Evolutionary conservation across 2,888 invertebrate genomes (phyloP).

Genomic region (Helicoverpa assulta): DNA sequence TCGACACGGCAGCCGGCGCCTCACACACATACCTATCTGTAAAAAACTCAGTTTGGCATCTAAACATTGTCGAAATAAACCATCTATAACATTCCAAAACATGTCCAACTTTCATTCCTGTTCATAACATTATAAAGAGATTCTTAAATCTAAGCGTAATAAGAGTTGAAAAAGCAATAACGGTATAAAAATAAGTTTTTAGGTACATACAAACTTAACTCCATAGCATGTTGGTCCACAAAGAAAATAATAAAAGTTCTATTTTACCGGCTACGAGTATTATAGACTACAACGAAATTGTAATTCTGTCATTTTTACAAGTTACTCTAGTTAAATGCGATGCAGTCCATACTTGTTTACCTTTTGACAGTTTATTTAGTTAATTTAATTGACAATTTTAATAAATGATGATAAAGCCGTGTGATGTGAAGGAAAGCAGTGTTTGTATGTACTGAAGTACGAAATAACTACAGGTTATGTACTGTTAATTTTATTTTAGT

Average conservation of each 20-base stretch:
- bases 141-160: conserved; percentile 68
- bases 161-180: conserved; percentile 69
- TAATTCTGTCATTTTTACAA: conserved; percentile 52
- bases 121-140: conserved; percentile 62
- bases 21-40: conserved; percentile 56
- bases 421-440: conserved; percentile 31
- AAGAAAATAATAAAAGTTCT: conserved; percentile 61
- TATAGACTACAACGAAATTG: conserved; percentile 41
- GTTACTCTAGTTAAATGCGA: conserved; percentile 57
- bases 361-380: conserved; percentile 48
- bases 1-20: not conserved
- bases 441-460: conserved; percentile 20
- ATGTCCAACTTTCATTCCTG: conserved; percentile 55
- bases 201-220: conserved; percentile 66
- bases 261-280: conserved; percentile 55
- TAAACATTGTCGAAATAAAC: conserved; percentile 62
- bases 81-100: conserved; percentile 51
- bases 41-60: conserved; percentile 71
- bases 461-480: conserved; percentile 22
- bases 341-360: conserved; percentile 57
- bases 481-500: conserved; percentile 25
- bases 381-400: conserved; percentile 61
- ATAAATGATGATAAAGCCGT: conserved; percentile 49
- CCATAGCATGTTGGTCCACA: conserved; percentile 72
- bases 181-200: conserved; percentile 73